Conservation (phyloP, 2,113 vertebrate species). For the Ardeotis arabs region DNA sequence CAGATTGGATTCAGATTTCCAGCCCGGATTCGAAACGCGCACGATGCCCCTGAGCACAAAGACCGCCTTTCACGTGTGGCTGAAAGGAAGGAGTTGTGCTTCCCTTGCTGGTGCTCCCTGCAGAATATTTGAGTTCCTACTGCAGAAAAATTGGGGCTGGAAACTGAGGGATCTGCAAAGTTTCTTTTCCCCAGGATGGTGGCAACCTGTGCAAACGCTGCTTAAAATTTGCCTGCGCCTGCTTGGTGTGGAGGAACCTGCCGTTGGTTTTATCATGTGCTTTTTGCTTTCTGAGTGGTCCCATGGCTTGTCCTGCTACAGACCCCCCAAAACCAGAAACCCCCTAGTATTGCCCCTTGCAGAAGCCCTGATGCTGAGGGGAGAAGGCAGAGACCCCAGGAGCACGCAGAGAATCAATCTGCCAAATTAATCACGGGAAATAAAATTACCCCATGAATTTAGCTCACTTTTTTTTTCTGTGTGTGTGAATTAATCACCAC, state of each 20-base stretch:
- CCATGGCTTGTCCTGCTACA: fast-evolving
- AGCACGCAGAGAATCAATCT: fast-evolving
- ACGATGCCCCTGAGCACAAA: background rate
- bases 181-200: background rate
- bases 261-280: fast-evolving
- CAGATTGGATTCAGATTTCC: background rate
- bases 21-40: background rate
- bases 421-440: background rate
- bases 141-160: fast-evolving
- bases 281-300: background rate
- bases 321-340: background rate
- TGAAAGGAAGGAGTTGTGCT: background rate
- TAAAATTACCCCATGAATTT: background rate
- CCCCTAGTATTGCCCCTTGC: background rate
- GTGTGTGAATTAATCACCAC: background rate
- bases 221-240: fast-evolving
- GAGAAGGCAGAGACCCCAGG: background rate
- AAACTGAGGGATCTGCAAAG: background rate
- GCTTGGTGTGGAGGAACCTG: background rate
- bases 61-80: background rate
- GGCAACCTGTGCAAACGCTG: background rate
- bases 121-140: background rate
- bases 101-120: background rate
- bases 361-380: background rate
- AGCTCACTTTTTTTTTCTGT: background rate